Base-by-base conservation (phyloP, 2,888 invertebrate species). In the Allophyes oxyacanthae region DNA sequence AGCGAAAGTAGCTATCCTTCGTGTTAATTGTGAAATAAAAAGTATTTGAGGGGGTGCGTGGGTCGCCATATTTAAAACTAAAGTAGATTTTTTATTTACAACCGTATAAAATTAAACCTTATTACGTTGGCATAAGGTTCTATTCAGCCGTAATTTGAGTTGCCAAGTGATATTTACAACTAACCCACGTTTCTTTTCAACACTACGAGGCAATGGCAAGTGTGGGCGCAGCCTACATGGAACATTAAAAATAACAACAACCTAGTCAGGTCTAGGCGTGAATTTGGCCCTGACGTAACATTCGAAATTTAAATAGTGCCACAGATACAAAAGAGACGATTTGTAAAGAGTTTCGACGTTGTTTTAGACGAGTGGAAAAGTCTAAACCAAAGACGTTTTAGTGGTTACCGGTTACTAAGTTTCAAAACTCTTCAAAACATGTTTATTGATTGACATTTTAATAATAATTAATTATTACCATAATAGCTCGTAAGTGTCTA, bases 221-320 rank as follows among this genome's bases (percentile, higher is more conserved):
- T 80, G 90, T 90, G 86, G 91, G 91, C 86, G 89, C 89, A 72
- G 77, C 90, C 90, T 89, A 90, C 90, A 82, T 85, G 68, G 56
- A 71, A 72, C 72, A 76, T 85, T 83, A 82, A 86, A 86, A 85
- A 82, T 78, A 78, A 80, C 78, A 75, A 75, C 81, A 81, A 82
- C 72, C 75, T 79, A 82, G 78, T 71, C 76, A 79, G 81, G 78
- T 71, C 83, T 83, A 82, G 82, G 76, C 78, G 82, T 79, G 61
- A 83, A 84, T 82, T 77, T 56, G 79, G 71, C 79, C 72, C 76
- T 88, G 86, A 85, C 79, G 83, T 81, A 84, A 86, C 75, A 75
- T 77, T 80, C 72, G 65, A 78, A 76, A 77, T 78, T 65, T 70
- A 57, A 72, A 79, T 56, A 61, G 46, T 70, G 59, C 57, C 48